phyloP scores from a whole-genome alignment of 1,140 invertebrate species.

The Lysiphlebus fabarum region DNA sequence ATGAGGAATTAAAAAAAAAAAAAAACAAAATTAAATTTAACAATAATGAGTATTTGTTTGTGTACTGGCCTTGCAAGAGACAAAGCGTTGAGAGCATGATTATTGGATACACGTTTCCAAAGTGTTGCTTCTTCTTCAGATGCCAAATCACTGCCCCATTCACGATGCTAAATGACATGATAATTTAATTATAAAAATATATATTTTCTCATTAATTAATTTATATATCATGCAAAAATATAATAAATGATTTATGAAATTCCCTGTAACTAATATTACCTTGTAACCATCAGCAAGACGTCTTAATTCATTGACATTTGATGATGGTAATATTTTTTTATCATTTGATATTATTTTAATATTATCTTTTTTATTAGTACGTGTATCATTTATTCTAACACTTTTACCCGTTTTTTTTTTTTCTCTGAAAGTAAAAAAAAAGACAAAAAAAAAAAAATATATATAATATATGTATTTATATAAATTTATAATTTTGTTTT shows the following conservation, averaged over 20 bases:
- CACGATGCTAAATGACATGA: constrained; percentile 68
- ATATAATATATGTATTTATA: no score
- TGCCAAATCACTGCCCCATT: constrained; percentile 83
- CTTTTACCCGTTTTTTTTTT: constrained; percentile 45
- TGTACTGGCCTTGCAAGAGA: constrained; percentile 79
- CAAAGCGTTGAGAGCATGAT: constrained; percentile 82
- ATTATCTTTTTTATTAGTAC: constrained; percentile 30
- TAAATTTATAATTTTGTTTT: neutral
- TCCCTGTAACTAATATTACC: constrained; percentile 54
- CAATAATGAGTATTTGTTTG: constrained; percentile 18
- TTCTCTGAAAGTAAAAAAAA: constrained; percentile 45
- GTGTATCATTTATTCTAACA: constrained; percentile 44
- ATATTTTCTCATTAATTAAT: neutral
- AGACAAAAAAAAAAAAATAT: constrained; percentile 7
- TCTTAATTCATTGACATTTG: constrained; percentile 74
- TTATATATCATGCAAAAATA: no score
- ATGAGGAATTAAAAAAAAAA: constrained; percentile 3
- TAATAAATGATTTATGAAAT: no score
- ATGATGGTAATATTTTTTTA: constrained; percentile 44
- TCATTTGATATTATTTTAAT: constrained; percentile 33
- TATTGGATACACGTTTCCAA: constrained; percentile 84
- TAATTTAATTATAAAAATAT: constrained; percentile 11
- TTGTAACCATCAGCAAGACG: constrained; percentile 90
- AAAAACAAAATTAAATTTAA: constrained; percentile 4
- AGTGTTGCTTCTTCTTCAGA: constrained; percentile 72